Percentiles rank a stretch among this genome's conserved stretches.
These are phyloP conservation scores for Electrona antarctica DNA, from an alignment of 2,113 vertebrate species.

Conservation along the genomic window DNA sequence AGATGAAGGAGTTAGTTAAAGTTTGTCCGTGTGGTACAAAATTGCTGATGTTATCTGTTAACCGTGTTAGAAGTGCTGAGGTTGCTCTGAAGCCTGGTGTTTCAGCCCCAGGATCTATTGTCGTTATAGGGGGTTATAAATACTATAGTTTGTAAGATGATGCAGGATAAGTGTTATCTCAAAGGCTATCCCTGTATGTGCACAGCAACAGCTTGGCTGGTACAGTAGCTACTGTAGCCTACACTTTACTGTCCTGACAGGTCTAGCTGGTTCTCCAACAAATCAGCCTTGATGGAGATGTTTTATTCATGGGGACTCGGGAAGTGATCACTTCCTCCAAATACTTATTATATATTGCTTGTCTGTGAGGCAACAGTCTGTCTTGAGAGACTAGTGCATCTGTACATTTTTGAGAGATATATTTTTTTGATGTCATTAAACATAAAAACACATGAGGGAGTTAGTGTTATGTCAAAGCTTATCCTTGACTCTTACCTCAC, in stretches of 20 bases:
- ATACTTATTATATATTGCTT: conserved; percentile 35
- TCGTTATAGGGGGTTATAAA: conserved; percentile 50
- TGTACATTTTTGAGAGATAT: background rate
- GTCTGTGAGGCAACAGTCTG: conserved; percentile 21
- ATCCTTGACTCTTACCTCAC: background rate
- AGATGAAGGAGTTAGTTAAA: conserved; percentile 38
- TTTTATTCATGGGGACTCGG: conserved; percentile 52
- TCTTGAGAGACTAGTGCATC: too few relatives aligned
- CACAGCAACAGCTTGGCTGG: background rate
- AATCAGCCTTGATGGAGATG: conserved; percentile 41
- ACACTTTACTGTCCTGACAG: background rate
- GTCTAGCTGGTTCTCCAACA: conserved; percentile 16
- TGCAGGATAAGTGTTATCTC: conserved; percentile 31
- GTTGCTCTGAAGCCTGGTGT: conserved; percentile 55
- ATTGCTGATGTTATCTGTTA: conserved; percentile 63
- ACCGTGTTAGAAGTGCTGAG: conserved; percentile 63
- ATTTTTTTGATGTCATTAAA: background rate
- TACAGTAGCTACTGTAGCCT: background rate
- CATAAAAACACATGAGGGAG: background rate
- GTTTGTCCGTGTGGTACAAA: conserved; percentile 50
- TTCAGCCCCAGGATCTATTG: conserved; percentile 56
- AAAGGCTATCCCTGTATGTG: conserved; percentile 4
- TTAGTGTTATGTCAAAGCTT: conserved; percentile 13
- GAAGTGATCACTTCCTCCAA: conserved; percentile 17
- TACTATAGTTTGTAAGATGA: conserved; percentile 51